Evolutionary conservation across 2,113 vertebrate species (phyloP), one percentile per base, ranked within the genome.

Genomic region (Cyphomyrus discorhynchus): DNA sequence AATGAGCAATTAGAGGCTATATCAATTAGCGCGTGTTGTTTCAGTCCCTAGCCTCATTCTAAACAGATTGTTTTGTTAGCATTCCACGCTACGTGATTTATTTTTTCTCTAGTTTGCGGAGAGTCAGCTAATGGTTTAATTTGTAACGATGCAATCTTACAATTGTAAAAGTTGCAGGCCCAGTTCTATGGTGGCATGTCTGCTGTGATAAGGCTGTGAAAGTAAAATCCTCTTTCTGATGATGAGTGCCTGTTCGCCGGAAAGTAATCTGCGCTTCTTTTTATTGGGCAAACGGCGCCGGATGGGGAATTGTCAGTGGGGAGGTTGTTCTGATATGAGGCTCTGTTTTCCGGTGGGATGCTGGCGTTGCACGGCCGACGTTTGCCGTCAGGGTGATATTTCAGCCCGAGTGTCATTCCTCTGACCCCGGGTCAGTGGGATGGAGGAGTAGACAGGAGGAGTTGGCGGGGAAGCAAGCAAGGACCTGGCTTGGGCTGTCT

Each of bases 1-100:
- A 95, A 95, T 94, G 94, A 95, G 94, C 96, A 96, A 96, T 96
- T 96, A 96, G 96, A 96, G 95, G 96, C 96, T 96, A 96, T 95
- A 95, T 96, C 95, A 96, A 96, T 96, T 96, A 96, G 95, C 94
- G 94, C 93, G 93, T 95, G 94, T 56, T 85, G 56, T 94, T 95
- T 94, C 93, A 94, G 94, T 96, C 95, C 96, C 95, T 92, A 93
- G 94, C 95, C 95, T 95, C 95, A 93, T 95, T 95, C 92, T 94
- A 92, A 95, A 94, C 95, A 95, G 94, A 93, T 90, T 74, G 88
- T 89, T 77, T 86, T 74, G 62, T 53, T 83, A 62, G 77, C 58
- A 77, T 88, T 87, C 89, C 90, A 88, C 82, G 89, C 88, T 90
- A 87, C 46, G 31, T 31, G 24, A 93, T 94, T 91, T 90, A 91